Evolutionary conservation across 2,797 vertebrate species (phyloP).

Genomic region (Oryzias sinensis): DNA sequence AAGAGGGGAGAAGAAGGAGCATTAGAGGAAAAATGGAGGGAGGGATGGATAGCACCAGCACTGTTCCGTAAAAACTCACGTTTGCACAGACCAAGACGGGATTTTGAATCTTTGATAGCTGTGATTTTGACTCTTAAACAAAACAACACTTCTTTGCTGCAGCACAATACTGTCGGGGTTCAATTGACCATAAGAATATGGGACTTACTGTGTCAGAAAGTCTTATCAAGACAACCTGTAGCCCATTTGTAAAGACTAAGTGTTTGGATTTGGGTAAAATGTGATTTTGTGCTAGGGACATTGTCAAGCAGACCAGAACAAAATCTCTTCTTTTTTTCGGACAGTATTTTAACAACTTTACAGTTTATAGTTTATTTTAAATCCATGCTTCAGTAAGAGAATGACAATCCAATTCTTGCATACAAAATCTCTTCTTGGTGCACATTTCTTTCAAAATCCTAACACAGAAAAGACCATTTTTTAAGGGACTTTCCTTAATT

Average conservation of each 20-base stretch:
- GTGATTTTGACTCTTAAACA: conserved; percentile 47
- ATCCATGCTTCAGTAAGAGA: conserved; percentile 59
- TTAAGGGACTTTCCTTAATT: neutral
- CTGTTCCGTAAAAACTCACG: conserved; percentile 53
- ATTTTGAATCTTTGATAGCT: conserved; percentile 46
- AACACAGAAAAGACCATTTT: conserved; percentile 23
- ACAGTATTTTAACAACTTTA: conserved; percentile 49
- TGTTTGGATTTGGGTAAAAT: conserved; percentile 33
- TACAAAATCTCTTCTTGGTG: conserved; percentile 53
- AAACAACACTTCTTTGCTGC: conserved; percentile 35
- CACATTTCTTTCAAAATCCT: conserved; percentile 31
- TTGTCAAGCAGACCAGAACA: conserved; percentile 35
- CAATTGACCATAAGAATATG: conserved; percentile 24
- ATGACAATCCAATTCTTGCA: conserved; percentile 73
- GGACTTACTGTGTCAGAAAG: conserved; percentile 17
- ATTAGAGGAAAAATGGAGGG: conserved; percentile 21
- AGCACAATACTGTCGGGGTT: conserved; percentile 18
- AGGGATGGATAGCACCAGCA: conserved; percentile 70
- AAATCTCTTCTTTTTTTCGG: conserved; percentile 37
- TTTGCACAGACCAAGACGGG: conserved; percentile 32
- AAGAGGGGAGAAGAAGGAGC: conserved; percentile 36
- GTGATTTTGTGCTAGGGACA: conserved; percentile 32
- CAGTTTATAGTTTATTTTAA: conserved; percentile 69
- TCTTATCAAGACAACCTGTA: conserved; percentile 19
- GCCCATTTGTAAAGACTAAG: conserved; percentile 15